Percentiles rank a stretch among this genome's conserved stretches.
These are phyloP conservation scores for Patella caerulea DNA, from an alignment of 2,888 invertebrate species.

Conservation along the genomic window DNA sequence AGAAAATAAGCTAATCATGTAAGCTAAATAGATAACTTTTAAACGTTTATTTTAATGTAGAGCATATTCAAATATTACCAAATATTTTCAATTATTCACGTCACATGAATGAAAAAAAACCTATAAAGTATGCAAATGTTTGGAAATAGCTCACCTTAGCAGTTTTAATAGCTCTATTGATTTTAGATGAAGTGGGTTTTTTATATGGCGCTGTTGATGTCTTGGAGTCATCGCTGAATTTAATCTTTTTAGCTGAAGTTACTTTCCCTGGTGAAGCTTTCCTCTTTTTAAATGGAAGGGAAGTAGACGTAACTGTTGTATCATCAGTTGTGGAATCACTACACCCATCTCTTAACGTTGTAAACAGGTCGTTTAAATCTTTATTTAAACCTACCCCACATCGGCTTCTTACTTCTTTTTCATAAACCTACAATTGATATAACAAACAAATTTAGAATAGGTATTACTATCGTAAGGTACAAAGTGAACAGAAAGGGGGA, in stretches of 20 bases:
- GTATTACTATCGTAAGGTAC: not conserved
- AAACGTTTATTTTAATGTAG: too few relatives aligned
- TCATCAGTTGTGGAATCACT: slow-evolving; percentile 12
- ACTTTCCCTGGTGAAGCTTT: slow-evolving; percentile 22
- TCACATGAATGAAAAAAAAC: too few relatives aligned
- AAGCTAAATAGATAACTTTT: too few relatives aligned
- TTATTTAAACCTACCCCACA: slow-evolving; percentile 40
- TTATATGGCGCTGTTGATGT: not conserved
- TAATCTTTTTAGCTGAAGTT: slow-evolving; percentile 22
- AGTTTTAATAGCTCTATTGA: not conserved
- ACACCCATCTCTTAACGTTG: slow-evolving; percentile 40
- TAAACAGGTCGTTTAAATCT: slow-evolving; percentile 51
- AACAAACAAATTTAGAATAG: not conserved
- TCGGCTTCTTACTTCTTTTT: slow-evolving; percentile 50
- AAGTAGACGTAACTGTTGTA: not conserved
- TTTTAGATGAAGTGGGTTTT: slow-evolving; percentile 5
- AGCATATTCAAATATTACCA: too few relatives aligned
- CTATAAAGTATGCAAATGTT: too few relatives aligned
- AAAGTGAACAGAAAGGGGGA: not conserved
- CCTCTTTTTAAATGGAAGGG: slow-evolving; percentile 15
- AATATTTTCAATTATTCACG: too few relatives aligned
- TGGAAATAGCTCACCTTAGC: too few relatives aligned
- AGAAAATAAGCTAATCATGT: too few relatives aligned
- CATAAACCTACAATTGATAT: slow-evolving; percentile 38
- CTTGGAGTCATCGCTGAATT: not conserved